Percentiles rank a stretch among this genome's conserved stretches.
Conservation (phyloP, 2,113 vertebrate genomes). For the Neolamprologus sp. region DNA sequence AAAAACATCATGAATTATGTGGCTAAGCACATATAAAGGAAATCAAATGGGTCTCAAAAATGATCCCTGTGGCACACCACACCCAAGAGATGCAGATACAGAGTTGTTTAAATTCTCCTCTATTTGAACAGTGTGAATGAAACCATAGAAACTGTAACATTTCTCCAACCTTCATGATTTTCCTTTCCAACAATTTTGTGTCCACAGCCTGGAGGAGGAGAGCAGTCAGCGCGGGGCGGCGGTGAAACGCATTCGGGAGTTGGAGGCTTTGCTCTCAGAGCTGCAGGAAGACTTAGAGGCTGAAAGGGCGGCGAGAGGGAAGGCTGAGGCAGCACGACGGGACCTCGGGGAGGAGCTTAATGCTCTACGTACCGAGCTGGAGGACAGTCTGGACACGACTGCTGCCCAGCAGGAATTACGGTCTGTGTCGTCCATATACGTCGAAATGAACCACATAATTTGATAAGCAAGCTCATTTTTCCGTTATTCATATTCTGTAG, state of each 20-base stretch:
- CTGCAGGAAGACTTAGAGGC: constrained; percentile 90
- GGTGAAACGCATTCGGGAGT: constrained; percentile 85
- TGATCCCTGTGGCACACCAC: rapidly evolving
- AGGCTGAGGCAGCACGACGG: constrained; percentile 84
- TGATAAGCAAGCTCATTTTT: background rate
- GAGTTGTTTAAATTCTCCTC: background rate
- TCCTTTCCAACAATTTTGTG: background rate
- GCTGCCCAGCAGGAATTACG: constrained; percentile 91
- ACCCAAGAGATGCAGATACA: rapidly evolving
- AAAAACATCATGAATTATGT: background rate
- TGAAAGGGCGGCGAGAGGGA: constrained; percentile 77
- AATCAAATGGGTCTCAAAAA: background rate
- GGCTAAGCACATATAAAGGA: background rate
- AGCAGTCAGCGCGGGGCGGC: constrained; percentile 78
- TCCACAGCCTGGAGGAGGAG: constrained; percentile 83
- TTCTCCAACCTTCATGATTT: background rate
- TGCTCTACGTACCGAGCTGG: constrained; percentile 86
- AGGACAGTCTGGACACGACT: constrained; percentile 90
- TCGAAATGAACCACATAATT: rapidly evolving
- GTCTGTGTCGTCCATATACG: constrained; percentile 38
- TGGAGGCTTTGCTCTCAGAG: constrained; percentile 84
- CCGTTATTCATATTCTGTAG: rapidly evolving
- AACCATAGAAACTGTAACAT: background rate
- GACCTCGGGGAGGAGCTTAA: constrained; percentile 91
- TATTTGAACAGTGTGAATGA: background rate